Base-by-base conservation (phyloP, 2,113 vertebrate species). In the Myxocyprinus asiaticus region DNA sequence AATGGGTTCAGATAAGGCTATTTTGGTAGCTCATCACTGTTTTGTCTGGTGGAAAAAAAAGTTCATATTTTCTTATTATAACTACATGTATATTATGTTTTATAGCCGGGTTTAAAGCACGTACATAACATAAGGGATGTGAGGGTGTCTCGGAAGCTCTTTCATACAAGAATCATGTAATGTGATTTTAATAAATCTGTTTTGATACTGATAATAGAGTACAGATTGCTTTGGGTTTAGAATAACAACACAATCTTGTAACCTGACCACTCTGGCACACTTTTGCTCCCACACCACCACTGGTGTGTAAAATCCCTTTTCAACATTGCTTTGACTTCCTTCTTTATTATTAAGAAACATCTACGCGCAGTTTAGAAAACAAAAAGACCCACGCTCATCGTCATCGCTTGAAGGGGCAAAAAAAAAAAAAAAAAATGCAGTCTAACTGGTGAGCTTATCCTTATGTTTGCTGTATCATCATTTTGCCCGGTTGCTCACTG, bases 391-490 rank as follows among this genome's bases (percentile, higher is more conserved):
- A 6, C 22, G 22, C 14, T 58, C 15, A 58, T 4, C 10, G 50
- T 58, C 11, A n/a, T 58, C 22, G 1, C 22, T 33, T 33, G 22
- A 33, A 33, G 22, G 22, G 22, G 22, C 22, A 33, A 33, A 33
- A 5, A 12, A 12, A n/a, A 6, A 50, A 76, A 64, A 12, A 7
- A 8, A 33, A 55, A 64, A 43, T 63, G 22, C 61, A 7, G 53
- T 44, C 71, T n/a, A 42, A 42, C 71, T 33, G 58, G 43, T 43
- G 22, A 65, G 61, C 73, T 12, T 10, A 59, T 64, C 62, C 62
- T 65, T 53, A 43, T 43, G 73, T 76, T 76, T 76, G 73, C 73
- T 76, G 73, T 76, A 76, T 76, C 73, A 76, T 76, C 73, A 76
- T 64, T 80, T 80, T 80, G 70, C 69, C 61, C 50, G 68, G 67